Evolutionary conservation across 2,797 vertebrate genomes (phyloP).

Genomic region (Rhinophrynus dorsalis): DNA sequence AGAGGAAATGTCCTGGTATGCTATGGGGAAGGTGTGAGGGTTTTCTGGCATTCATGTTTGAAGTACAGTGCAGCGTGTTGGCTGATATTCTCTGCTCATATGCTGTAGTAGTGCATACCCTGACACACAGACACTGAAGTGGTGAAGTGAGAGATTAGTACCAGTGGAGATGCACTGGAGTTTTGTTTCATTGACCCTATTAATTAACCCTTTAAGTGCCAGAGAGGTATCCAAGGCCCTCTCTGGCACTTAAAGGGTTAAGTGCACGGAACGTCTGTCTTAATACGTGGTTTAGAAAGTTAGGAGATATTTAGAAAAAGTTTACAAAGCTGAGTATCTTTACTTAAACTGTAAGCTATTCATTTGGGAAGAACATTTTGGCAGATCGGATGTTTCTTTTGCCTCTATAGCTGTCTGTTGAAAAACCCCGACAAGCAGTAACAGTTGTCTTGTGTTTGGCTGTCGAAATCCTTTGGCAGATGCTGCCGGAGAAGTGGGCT

Average conservation of each 20-base stretch:
- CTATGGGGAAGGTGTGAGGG: too few relatives aligned
- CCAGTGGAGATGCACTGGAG: too few relatives aligned
- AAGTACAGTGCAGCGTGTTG: too few relatives aligned
- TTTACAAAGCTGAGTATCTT: slow-evolving; percentile 14
- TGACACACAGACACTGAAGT: too few relatives aligned
- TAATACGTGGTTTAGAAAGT: not conserved
- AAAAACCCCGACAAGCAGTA: slow-evolving; percentile 51
- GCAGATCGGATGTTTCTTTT: slow-evolving; percentile 55
- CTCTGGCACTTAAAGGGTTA: too few relatives aligned
- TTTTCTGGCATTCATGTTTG: too few relatives aligned
- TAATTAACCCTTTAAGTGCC: not conserved
- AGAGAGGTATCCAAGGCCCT: too few relatives aligned
- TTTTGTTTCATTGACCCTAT: too few relatives aligned
- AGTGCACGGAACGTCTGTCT: not conserved
- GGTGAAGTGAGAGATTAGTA: too few relatives aligned
- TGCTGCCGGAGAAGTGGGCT: slow-evolving; percentile 61
- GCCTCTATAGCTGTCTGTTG: slow-evolving; percentile 49
- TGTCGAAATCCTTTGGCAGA: slow-evolving; percentile 63
- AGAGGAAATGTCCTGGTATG: too few relatives aligned
- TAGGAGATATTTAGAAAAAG: slow-evolving; percentile 6
- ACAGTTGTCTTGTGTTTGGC: slow-evolving; percentile 60
- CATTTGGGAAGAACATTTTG: slow-evolving; percentile 47
- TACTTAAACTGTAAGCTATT: slow-evolving; percentile 43
- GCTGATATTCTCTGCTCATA: too few relatives aligned
- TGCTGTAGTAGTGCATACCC: too few relatives aligned